Evolutionary conservation across 2,113 vertebrate species (phyloP).

Genomic region (crab-eating macaque (Macaca fascicularis)): T2T-MFA8v1.1 NC_088384.1:11926501-11927000

Average conservation of each 20-base stretch:
- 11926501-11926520: background rate
- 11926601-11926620: background rate
- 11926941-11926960: background rate
- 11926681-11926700: rapidly evolving
- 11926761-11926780: background rate
- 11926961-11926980: background rate
- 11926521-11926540: background rate
- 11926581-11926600: background rate
- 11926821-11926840: background rate
- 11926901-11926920: background rate
- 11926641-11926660: too few species aligned
- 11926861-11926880: background rate
- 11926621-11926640: rapidly evolving
- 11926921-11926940: background rate
- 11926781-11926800: background rate
- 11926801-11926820: background rate
- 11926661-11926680: rapidly evolving
- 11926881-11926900: background rate
- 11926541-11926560: background rate
- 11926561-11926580: background rate
- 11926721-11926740: background rate
- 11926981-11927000: background rate
- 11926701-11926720: background rate
- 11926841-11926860: background rate
- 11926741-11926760: background rate